Conservation (phyloP, 2,888 invertebrate species). For the Agrochola lychnidis region DNA sequence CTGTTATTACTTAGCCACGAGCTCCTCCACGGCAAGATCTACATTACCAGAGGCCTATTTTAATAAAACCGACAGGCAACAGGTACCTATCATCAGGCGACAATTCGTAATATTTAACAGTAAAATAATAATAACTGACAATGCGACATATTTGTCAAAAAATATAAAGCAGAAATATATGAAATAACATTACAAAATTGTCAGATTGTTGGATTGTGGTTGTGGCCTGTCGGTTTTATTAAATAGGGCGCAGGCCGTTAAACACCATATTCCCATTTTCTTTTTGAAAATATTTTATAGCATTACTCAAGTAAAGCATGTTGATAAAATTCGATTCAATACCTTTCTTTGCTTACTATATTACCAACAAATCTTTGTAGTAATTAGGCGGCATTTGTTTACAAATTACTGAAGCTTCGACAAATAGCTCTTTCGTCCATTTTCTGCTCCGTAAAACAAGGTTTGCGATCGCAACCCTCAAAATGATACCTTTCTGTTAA, state of each 20-base stretch:
- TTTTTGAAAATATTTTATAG: not conserved
- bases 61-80: too few species aligned
- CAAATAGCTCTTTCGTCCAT: conserved; percentile 54
- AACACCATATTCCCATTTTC: not conserved
- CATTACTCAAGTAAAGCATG: not conserved
- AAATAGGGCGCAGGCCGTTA: not conserved
- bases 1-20: too few species aligned
- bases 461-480: conserved; percentile 48
- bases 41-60: too few species aligned
- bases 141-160: too few species aligned
- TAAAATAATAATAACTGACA: too few species aligned
- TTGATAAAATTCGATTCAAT: conserved; percentile 13
- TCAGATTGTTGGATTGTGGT: too few species aligned
- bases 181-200: too few species aligned
- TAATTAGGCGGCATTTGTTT: conserved; percentile 58
- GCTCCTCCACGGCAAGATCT: not conserved
- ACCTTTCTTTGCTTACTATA: conserved; percentile 13
- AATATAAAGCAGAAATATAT: too few species aligned
- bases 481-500: conserved; percentile 64
- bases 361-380: conserved; percentile 38
- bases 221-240: too few species aligned
- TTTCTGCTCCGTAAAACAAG: conserved; percentile 63
- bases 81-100: too few species aligned
- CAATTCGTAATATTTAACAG: too few species aligned
- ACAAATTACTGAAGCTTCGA: conserved; percentile 58